phyloP scores from a whole-genome alignment of 2,797 vertebrate genomes.

The Silurus lanzhouensis region DNA sequence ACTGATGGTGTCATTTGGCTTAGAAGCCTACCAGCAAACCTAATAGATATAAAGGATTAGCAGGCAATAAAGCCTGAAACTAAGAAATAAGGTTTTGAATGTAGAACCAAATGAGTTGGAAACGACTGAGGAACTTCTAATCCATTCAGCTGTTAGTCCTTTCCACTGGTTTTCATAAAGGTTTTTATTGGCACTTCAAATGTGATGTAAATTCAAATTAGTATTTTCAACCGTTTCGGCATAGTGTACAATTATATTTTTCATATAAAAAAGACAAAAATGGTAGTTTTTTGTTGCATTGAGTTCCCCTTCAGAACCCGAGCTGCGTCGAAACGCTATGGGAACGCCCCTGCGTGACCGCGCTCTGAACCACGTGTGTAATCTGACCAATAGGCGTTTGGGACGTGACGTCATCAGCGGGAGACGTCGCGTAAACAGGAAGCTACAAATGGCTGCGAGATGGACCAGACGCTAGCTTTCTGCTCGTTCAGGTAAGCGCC shows the following conservation, averaged over 20 bases:
- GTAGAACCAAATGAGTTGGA: conserved; percentile 20
- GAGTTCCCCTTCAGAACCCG: too few species aligned
- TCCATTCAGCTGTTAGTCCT: background rate
- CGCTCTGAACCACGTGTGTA: too few species aligned
- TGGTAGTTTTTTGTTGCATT: background rate
- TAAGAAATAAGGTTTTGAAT: conserved; percentile 22
- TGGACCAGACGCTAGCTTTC: too few species aligned
- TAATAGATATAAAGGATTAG: conserved; percentile 44
- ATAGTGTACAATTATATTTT: background rate
- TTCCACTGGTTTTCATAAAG: conserved; percentile 26
- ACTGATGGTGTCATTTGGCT: conserved; percentile 27
- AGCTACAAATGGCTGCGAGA: too few species aligned
- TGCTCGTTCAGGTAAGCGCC: too few species aligned
- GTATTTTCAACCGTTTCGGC: background rate
- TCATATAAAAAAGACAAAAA: background rate
- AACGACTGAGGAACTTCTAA: conserved; percentile 16
- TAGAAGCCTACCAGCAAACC: conserved; percentile 29
- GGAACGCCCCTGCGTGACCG: too few species aligned
- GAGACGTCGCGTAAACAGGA: too few species aligned
- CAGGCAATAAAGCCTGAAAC: conserved; percentile 38
- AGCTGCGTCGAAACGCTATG: too few species aligned
- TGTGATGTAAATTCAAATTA: background rate
- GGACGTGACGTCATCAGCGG: too few species aligned
- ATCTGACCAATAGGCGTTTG: too few species aligned
- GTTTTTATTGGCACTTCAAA: background rate